These are phyloP conservation scores for Sebastes goodei DNA, from an alignment of 2,797 vertebrate genomes.

Conservation along the genomic window DNA sequence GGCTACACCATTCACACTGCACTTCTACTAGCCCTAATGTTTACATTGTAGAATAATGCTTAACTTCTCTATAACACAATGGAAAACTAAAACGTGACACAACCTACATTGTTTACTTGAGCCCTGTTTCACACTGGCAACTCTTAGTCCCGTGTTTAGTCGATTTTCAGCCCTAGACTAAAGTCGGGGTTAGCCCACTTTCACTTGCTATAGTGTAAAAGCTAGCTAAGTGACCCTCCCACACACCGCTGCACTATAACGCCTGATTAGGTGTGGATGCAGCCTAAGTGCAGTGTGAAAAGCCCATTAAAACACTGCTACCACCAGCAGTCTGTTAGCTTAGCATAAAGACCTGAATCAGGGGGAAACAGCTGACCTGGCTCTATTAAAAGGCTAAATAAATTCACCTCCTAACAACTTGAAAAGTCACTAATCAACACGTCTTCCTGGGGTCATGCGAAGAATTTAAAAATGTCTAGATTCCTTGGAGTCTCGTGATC, in stretches of 20 bases:
- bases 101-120: neutral
- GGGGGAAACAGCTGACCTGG: neutral
- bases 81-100: neutral
- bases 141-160: neutral
- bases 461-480: neutral
- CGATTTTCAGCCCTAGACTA: neutral
- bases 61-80: neutral
- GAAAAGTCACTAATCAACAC: neutral
- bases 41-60: neutral
- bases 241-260: neutral
- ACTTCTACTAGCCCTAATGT: neutral
- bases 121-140: neutral
- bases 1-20: neutral
- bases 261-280: neutral
- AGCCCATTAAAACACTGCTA: neutral
- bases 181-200: too few species aligned
- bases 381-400: neutral
- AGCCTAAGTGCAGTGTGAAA: neutral
- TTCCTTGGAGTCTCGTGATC: neutral
- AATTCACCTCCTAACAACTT: neutral
- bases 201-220: too few species aligned
- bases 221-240: neutral
- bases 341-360: neutral
- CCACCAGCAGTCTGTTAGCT: neutral
- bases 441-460: neutral